Conservation (phyloP, 2,113 vertebrate genomes). For the Psephotus haematonotus region DNA sequence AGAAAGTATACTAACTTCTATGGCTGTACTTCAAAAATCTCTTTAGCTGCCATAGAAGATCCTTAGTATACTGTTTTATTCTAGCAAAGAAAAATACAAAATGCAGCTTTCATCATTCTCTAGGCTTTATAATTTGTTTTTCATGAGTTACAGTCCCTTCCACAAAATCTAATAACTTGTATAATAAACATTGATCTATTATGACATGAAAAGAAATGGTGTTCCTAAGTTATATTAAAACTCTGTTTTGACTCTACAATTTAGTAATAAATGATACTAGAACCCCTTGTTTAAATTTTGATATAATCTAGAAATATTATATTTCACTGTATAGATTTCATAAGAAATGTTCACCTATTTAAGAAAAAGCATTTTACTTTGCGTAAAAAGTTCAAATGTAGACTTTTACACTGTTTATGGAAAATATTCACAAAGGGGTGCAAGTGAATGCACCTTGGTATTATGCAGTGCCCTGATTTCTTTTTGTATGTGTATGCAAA, state of each 20-base stretch:
- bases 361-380: not conserved
- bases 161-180: not conserved
- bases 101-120: not conserved
- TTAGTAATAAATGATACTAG: not conserved
- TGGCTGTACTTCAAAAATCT: not conserved
- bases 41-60: not conserved
- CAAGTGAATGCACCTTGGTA: not conserved
- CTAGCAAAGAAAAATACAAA: not conserved
- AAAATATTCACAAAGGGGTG: not conserved
- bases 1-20: not conserved
- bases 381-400: not conserved
- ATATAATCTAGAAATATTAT: not conserved
- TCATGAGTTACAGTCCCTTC: not conserved
- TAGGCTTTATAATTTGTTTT: not conserved
- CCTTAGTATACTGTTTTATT: not conserved
- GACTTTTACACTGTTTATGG: not conserved
- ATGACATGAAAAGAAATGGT: not conserved
- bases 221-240: not conserved
- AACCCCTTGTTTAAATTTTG: not conserved
- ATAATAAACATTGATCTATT: not conserved
- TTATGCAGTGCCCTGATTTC: rapidly evolving
- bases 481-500: not conserved
- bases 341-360: not conserved
- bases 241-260: not conserved
- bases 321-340: not conserved